These are phyloP conservation scores for Chiloscyllium punctatum DNA, from an alignment of 2,797 vertebrate genomes.

Conservation along the genomic window DNA sequence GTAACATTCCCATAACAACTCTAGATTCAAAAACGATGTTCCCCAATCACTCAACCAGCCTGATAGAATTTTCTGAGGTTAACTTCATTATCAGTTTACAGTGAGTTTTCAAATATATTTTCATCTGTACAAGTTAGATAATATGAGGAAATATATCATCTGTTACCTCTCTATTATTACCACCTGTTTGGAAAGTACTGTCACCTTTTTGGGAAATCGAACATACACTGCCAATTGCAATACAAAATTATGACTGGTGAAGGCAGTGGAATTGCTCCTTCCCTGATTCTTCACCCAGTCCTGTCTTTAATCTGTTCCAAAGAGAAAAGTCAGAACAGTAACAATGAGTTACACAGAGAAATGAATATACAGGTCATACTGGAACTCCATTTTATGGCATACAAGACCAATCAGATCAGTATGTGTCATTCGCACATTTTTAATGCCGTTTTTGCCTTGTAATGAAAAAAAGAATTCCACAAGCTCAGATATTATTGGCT, in stretches of 20 bases:
- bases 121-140: not conserved
- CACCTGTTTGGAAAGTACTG: not conserved
- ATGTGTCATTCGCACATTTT: too few relatives aligned
- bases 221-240: not conserved
- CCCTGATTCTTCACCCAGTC: too few relatives aligned
- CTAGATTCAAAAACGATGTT: not conserved
- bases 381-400: too few relatives aligned
- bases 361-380: too few relatives aligned
- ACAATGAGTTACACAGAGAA: too few relatives aligned
- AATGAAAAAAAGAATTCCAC: too few relatives aligned
- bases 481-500: too few relatives aligned
- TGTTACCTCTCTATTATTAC: not conserved
- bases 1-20: not conserved
- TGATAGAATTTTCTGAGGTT: not conserved
- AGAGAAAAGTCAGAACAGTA: too few relatives aligned
- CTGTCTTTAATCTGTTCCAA: too few relatives aligned
- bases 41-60: not conserved
- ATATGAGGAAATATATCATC: not conserved
- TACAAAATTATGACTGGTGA: not conserved
- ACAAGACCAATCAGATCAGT: too few relatives aligned
- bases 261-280: too few relatives aligned
- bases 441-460: too few relatives aligned
- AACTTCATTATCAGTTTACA: not conserved
- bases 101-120: not conserved
- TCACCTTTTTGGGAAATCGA: not conserved